Percentiles rank a stretch among this genome's conserved stretches.
Evolutionary conservation across 2,888 invertebrate species (phyloP).

Genomic region (Drosophila antonietae): DNA sequence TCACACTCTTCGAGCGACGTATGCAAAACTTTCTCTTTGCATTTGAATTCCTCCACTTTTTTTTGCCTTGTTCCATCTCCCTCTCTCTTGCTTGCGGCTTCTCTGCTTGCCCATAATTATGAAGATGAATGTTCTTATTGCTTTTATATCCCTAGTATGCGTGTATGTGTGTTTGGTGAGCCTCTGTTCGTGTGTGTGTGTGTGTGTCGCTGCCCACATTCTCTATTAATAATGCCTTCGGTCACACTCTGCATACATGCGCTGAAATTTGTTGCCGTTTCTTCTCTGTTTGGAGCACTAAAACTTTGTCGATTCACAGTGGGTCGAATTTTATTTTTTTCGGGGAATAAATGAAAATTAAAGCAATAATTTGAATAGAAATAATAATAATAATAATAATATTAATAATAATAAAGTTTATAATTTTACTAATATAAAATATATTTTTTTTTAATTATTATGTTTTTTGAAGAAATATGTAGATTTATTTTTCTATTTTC

Average conservation of each 20-base stretch:
- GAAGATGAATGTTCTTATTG: constrained; percentile 79
- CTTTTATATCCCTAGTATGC: constrained; percentile 68
- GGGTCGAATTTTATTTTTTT: neutral
- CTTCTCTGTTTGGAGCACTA: constrained; percentile 32
- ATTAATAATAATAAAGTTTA: neutral
- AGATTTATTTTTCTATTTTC: no score
- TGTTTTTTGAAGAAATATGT: no score
- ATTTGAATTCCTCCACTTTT: constrained; percentile 55
- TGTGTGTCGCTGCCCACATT: constrained; percentile 61
- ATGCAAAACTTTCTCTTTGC: constrained; percentile 75
- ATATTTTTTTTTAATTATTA: no score
- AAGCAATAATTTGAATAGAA: neutral
- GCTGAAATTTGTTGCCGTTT: constrained; percentile 69
- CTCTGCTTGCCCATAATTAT: constrained; percentile 66
- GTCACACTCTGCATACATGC: constrained; percentile 79
- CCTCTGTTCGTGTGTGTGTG: constrained; percentile 23
- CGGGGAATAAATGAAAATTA: neutral
- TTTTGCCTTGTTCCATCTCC: neutral
- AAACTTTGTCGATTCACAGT: constrained; percentile 53
- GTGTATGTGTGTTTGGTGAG: constrained; percentile 9
- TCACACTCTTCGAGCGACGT: constrained; percentile 49
- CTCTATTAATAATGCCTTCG: constrained; percentile 79
- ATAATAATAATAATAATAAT: neutral
- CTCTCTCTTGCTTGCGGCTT: neutral
- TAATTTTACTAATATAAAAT: no score